Evolutionary conservation across 2,113 vertebrate genomes (phyloP).

Genomic region (Cinclus mexicanus): DNA sequence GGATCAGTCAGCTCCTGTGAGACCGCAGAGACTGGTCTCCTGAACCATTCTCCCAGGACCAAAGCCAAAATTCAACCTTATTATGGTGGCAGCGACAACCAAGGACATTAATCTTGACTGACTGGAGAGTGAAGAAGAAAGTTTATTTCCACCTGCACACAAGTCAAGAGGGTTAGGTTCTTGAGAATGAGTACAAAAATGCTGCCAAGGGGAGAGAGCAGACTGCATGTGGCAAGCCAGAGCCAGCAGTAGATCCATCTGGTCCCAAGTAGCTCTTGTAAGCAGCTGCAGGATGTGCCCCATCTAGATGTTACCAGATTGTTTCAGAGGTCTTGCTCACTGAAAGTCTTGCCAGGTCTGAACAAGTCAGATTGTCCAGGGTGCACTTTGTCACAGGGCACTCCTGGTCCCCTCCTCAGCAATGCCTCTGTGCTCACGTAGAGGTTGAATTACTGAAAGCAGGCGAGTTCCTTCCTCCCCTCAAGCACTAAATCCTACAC

Average conservation of each 20-base stretch:
- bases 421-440: accelerated
- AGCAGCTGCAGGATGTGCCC: neutral
- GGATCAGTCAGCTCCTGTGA: neutral
- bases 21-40: neutral
- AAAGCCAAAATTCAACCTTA: neutral
- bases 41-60: neutral
- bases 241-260: neutral
- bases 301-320: neutral
- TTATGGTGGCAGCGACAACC: neutral
- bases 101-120: neutral
- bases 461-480: neutral
- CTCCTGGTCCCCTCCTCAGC: neutral
- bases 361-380: neutral
- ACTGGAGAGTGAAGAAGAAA: neutral
- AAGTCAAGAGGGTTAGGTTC: neutral
- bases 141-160: neutral
- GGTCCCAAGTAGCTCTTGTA: neutral
- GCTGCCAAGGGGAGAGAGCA: neutral
- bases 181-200: neutral
- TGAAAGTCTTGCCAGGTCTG: neutral
- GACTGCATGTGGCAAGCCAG: neutral
- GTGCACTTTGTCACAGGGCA: neutral
- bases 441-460: neutral
- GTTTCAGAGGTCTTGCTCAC: neutral
- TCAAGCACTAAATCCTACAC: neutral